Evolutionary conservation across 2,797 vertebrate genomes (phyloP), one percentile per base, ranked within the genome.

Genomic region (Labeo calbasu): DNA sequence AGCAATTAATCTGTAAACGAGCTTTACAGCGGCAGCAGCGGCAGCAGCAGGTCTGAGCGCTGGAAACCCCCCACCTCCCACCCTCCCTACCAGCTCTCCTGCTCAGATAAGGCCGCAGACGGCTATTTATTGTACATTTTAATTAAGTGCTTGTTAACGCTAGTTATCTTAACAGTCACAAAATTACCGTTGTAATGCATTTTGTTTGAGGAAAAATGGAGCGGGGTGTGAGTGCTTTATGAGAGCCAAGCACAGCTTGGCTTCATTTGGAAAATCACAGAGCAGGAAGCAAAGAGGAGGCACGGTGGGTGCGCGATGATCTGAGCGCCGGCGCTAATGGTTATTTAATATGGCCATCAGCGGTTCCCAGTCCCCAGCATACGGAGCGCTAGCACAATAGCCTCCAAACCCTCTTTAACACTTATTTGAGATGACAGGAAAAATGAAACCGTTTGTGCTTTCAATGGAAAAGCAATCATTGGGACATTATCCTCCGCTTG

Each of bases 341-440:
- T 98, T 98, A 98, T 99, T 99, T 99, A 99, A 99, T 99, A 98
- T 96, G 97, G 96, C 97, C 97, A 98, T 99, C 97, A 98, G 96
- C 96, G 96, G 97, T 98, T 97, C 96, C 97, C 96, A 96, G 97
- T 97, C 97, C 96, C 91, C 94, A 97, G 98, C 98, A 99, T 99
- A 98, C 96, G 96, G 97, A 96, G 94, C 88, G 94, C 89, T 95
- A 95, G 96, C 97, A 98, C 97, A 98, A 97, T 97, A 96, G 97
- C 97, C 97, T 98, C 97, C 96, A 97, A 98, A 97, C 96, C 97
- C 97, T 99, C 98, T 98, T 99, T 99, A 99, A 99, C 98, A 98
- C 97, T 99, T 99, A 99, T 99, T 99, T 98, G 98, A 99, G 97
- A 98, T 99, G 98, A 99, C 98, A 99, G 98, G 98, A 99, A 99